Percentiles rank a stretch among this genome's conserved stretches.
These are phyloP conservation scores for Heliocidaris erythrogramma DNA, from an alignment of 35 echinoderm and acorn worm species.

Conservation along the genomic window DNA sequence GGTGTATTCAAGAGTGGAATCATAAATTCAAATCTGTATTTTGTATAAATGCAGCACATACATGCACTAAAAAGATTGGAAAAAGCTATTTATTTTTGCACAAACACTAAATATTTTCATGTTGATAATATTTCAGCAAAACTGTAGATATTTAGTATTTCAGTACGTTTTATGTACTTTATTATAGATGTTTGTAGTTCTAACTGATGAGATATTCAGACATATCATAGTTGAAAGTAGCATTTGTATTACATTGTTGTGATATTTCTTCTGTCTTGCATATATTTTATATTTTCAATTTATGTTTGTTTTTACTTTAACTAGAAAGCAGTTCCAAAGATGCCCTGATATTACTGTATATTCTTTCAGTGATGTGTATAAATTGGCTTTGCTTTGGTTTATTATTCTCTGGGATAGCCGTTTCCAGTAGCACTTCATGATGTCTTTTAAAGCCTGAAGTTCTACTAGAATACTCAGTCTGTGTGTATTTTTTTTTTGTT, in stretches of 20 bases:
- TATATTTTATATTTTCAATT: neutral
- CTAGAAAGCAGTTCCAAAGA: neutral
- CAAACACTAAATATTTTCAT: neutral
- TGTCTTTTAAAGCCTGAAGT: neutral
- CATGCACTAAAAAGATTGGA: neutral
- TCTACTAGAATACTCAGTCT: neutral
- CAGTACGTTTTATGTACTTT: neutral
- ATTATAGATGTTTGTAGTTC: neutral
- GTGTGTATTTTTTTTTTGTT: too few relatives aligned
- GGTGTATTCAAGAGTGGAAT: neutral
- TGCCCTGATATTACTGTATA: neutral
- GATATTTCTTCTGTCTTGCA: neutral
- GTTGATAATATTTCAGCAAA: neutral
- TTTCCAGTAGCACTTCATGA: neutral
- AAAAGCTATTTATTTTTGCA: constrained; percentile 6
- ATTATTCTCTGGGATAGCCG: neutral
- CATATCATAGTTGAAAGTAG: too few relatives aligned
- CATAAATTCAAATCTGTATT: neutral
- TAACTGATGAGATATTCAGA: neutral
- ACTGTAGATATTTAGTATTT: neutral
- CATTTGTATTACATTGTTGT: neutral
- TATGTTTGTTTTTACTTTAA: neutral
- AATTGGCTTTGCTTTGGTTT: neutral
- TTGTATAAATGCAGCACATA: neutral
- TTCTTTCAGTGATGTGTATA: neutral